Conservation (phyloP, 2,113 vertebrate species). For the Thalassarche chlororhynchos region DNA sequence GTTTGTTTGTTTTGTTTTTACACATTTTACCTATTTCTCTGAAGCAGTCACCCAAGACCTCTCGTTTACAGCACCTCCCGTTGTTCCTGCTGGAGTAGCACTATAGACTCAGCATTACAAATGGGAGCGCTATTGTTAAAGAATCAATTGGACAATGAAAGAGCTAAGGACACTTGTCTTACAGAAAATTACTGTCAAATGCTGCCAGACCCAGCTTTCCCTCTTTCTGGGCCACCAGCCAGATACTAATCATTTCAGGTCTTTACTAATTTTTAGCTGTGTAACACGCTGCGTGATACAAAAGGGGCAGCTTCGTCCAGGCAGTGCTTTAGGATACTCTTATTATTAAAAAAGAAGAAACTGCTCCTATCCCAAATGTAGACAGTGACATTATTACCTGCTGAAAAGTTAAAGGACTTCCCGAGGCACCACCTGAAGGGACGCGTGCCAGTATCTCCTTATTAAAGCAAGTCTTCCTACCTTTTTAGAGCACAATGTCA, state of each 20-base stretch:
- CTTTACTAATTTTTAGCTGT: constrained; percentile 54
- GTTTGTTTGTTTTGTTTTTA: background rate
- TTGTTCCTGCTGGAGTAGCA: background rate
- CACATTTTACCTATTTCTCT: background rate
- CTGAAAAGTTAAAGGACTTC: background rate
- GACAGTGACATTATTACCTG: background rate
- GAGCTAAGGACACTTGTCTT: constrained; percentile 66
- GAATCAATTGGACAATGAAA: constrained; percentile 57
- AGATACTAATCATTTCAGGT: constrained; percentile 63
- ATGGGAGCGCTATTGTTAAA: constrained; percentile 30
- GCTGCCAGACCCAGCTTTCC: constrained; percentile 44
- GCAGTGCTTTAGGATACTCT: background rate
- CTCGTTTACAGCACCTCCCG: background rate
- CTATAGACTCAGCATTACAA: background rate
- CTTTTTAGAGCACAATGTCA: background rate
- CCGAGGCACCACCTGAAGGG: background rate
- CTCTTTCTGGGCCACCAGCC: constrained; percentile 67
- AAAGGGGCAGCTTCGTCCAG: background rate
- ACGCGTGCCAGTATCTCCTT: background rate
- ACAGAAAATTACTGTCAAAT: constrained; percentile 59
- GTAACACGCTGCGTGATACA: background rate
- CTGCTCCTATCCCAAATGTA: background rate
- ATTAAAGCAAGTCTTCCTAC: background rate
- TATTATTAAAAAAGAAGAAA: background rate
- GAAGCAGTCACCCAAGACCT: background rate